A percentile compares a stretch with the other conserved stretches of the same genome.
These are phyloP conservation scores for Junonia oenone DNA, from an alignment of 2,888 invertebrate species.

Conservation along the genomic window DNA sequence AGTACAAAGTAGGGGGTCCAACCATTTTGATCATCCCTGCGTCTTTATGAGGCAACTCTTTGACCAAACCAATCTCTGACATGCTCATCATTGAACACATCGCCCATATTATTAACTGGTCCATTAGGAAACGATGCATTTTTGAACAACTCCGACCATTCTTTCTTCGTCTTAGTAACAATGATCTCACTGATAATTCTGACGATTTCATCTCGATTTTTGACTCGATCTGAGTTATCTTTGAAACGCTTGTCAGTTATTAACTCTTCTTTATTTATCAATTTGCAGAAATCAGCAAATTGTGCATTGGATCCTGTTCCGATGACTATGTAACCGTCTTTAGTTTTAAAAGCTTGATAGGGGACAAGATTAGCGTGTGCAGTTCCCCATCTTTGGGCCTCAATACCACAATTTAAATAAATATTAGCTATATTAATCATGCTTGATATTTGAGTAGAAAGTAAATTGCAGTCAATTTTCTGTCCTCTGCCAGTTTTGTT, in stretches of 20 bases:
- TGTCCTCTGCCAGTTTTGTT: slow-evolving; percentile 90
- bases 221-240: slow-evolving; percentile 87
- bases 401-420: slow-evolving; percentile 91
- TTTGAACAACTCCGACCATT: slow-evolving; percentile 87
- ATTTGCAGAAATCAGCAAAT: slow-evolving; percentile 85
- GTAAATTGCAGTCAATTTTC: slow-evolving; percentile 95
- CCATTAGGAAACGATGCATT: slow-evolving; percentile 91
- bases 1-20: slow-evolving; percentile 92
- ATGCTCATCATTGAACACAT: slow-evolving; percentile 94
- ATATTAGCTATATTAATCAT: slow-evolving; percentile 94
- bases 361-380: slow-evolving; percentile 97
- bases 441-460: slow-evolving; percentile 94
- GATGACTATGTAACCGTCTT: slow-evolving; percentile 90
- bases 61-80: slow-evolving; percentile 85
- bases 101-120: slow-evolving; percentile 91
- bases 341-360: slow-evolving; percentile 92
- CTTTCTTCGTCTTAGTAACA: slow-evolving; percentile 82
- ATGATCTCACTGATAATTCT: slow-evolving; percentile 78
- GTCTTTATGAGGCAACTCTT: slow-evolving; percentile 84
- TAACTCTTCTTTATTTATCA: slow-evolving; percentile 82
- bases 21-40: slow-evolving; percentile 87
- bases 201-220: slow-evolving; percentile 85
- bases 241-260: slow-evolving; percentile 81
- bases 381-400: slow-evolving; percentile 92
- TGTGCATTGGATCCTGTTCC: slow-evolving; percentile 93